phyloP scores from a whole-genome alignment of 2,113 vertebrate species.

The human region GRCh38 chr19:57623001-57623500 shows the following conservation, averaged over 20 bases:
- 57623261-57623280: neutral
- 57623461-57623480: neutral
- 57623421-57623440: neutral
- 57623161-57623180: neutral
- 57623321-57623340: neutral
- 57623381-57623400: neutral
- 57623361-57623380: neutral
- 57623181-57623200: neutral
- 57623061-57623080: neutral
- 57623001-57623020: neutral
- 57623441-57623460: neutral
- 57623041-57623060: neutral
- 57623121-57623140: neutral
- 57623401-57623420: neutral
- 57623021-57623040: neutral
- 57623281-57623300: neutral
- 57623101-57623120: neutral
- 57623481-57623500: neutral
- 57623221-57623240: neutral
- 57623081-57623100: neutral
- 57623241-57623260: neutral
- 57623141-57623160: neutral
- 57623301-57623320: neutral
- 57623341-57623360: neutral
- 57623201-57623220: neutral